A percentile compares a stretch with the other conserved stretches of the same genome.
phyloP scores from a whole-genome alignment of 1,140 invertebrate genomes.

The Eubasilissa regina region DNA sequence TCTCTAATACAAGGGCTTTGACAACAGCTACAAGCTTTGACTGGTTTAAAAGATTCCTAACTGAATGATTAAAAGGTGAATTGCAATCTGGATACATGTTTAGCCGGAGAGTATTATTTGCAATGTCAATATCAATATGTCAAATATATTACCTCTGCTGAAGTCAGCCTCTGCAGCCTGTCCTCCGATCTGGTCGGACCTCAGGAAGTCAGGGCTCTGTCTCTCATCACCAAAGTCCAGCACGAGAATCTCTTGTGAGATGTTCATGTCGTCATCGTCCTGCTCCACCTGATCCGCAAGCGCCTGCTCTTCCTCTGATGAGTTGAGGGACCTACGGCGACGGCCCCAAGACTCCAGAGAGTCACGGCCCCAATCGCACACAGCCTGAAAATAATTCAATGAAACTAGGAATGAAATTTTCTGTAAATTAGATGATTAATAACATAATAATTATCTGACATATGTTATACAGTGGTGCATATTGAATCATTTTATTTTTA shows the following conservation, averaged over 20 bases:
- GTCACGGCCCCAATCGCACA: constrained; percentile 91
- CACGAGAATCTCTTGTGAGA: constrained; percentile 94
- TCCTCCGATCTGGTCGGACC: constrained; percentile 77
- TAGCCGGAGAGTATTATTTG: no score
- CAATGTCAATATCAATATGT: no score
- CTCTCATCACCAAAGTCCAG: constrained; percentile 90
- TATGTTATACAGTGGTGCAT: no score
- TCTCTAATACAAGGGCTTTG: no score
- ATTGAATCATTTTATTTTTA: no score
- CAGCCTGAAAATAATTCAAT: constrained; percentile 74
- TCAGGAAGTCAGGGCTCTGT: constrained; percentile 85
- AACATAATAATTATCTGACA: no score
- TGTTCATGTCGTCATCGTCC: constrained; percentile 91
- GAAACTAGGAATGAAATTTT: background rate
- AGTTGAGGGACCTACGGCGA: constrained; percentile 80
- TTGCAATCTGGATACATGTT: no score
- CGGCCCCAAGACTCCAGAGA: constrained; percentile 92
- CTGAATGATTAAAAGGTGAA: no score
- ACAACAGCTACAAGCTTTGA: no score
- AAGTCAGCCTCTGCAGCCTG: constrained; percentile 81
- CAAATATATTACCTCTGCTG: constrained; percentile 74
- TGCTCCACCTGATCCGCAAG: constrained; percentile 66
- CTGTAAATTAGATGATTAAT: constrained; percentile 7
- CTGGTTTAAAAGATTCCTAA: no score
- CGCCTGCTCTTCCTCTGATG: constrained; percentile 62